phyloP scores from a whole-genome alignment of 2,797 vertebrate species.

The Kryptopterus vitreolus region DNA sequence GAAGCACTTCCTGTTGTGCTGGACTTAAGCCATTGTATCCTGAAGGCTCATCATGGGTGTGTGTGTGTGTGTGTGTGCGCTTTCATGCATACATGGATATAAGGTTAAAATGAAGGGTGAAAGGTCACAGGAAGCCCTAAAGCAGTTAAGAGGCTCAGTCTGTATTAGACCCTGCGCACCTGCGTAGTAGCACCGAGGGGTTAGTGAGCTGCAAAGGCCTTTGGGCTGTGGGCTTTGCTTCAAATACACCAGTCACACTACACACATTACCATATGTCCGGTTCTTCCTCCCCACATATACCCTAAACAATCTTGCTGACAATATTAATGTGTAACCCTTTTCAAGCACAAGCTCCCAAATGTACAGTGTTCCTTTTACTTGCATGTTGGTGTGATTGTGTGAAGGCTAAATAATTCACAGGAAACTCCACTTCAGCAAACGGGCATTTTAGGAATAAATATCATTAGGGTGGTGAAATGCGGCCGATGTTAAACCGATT shows the following conservation, averaged over 20 bases:
- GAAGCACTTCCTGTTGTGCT: constrained; percentile 58
- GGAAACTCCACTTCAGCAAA: background rate
- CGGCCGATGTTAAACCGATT: background rate
- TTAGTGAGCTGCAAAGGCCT: constrained; percentile 12
- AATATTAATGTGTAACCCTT: background rate
- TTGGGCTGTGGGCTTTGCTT: constrained; percentile 18
- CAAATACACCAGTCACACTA: constrained; percentile 27
- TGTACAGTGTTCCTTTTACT: background rate
- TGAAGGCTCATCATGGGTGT: constrained; percentile 49
- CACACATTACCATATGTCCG: constrained; percentile 34
- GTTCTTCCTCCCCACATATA: constrained; percentile 16
- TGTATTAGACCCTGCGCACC: constrained; percentile 50
- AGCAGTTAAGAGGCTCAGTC: constrained; percentile 50
- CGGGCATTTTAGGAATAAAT: background rate
- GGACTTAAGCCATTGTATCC: constrained; percentile 47
- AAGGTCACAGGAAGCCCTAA: constrained; percentile 55
- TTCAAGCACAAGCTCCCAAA: background rate
- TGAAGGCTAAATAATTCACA: background rate
- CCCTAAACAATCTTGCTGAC: constrained; percentile 4
- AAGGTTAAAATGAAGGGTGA: constrained; percentile 48
- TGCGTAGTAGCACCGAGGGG: constrained; percentile 43
- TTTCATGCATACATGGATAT: constrained; percentile 46
- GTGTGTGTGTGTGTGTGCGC: constrained; percentile 53
- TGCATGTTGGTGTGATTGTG: background rate
- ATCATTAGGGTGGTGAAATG: background rate